Evolutionary conservation across 1,140 invertebrate genomes (phyloP), one percentile per base, ranked within the genome.

Genomic region (Tetragonula clypearis): DNA sequence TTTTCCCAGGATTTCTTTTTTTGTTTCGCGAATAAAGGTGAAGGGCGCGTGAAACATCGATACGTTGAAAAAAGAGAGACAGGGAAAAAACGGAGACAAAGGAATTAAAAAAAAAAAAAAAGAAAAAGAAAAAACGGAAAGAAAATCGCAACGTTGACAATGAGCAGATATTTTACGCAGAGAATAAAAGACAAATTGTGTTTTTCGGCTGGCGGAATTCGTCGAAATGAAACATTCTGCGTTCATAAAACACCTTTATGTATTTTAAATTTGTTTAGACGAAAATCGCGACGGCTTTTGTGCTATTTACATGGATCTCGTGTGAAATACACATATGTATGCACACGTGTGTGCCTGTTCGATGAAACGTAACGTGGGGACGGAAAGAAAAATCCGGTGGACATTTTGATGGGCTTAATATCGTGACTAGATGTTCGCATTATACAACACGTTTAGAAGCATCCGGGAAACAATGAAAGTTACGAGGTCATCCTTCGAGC

Each of bases 1-100:
- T 74, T 74, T 58, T n/a, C 82, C 74, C 35, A 71, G 69, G 86
- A 85, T 88, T 85, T 6, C 6, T 41, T 41, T 49, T 41, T 49
- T 49, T 49, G 9, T 88, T 82, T 62, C 55, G 68, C 11, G 65
- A 82, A 69, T 68, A 6, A 41, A 41, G 6, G 69, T 56, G 66
- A 75, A 58, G 53, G 19, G 26, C 23, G 19, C 12, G 21, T 30
- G 26, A 49, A 80, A 71, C 17, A 58, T 49, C 55, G 41, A 80
- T 66, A 35, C 19, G 66, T 19, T 49, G 26, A 49, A 41, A 71
- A 56, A 66, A 17, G 41, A 55, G 53, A 53, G 11, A n/a, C 30
- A 12, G n/a, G 3, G n/a, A 35, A 56, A n/a, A 41, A 4, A 11
- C 6, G 17, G 12, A 41, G 21, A 49, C 11, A 49, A 6, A 17